phyloP scores from a whole-genome alignment of 2,888 invertebrate species.

The Andrena minutula region DNA sequence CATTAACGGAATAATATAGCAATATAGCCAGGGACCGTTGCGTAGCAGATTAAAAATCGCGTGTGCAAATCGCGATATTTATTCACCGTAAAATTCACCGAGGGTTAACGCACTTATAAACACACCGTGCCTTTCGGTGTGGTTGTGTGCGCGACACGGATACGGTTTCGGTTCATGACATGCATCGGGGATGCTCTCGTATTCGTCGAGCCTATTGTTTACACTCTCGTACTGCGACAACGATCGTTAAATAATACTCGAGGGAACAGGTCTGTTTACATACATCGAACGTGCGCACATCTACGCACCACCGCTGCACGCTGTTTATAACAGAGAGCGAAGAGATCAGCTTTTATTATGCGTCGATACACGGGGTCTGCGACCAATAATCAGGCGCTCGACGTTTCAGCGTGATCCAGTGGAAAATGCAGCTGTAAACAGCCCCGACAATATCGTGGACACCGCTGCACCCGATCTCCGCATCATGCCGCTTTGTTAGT shows the following conservation, averaged over 20 bases:
- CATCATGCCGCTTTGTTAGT: conserved; percentile 51
- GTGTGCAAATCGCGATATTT: conserved; percentile 9
- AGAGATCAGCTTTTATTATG: conserved; percentile 28
- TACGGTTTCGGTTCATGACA: conserved; percentile 50
- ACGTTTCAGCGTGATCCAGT: conserved; percentile 2
- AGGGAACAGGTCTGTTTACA: conserved; percentile 11
- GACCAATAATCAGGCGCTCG: conserved; percentile 10
- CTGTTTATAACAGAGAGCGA: conserved; percentile 2
- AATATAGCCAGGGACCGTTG: conserved; percentile 12
- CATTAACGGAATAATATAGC: conserved; percentile 7
- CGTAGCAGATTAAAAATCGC: conserved; percentile 14
- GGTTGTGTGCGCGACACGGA: conserved; percentile 14
- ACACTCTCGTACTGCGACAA: conserved; percentile 32
- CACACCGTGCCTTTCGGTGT: background rate
- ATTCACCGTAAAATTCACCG: conserved; percentile 27
- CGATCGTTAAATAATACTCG: conserved; percentile 26
- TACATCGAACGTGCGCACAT: background rate
- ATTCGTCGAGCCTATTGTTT: conserved; percentile 49
- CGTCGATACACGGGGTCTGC: background rate
- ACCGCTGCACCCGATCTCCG: conserved; percentile 14
- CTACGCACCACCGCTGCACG: background rate
- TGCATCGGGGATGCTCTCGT: conserved; percentile 25
- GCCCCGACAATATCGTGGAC: conserved; percentile 6
- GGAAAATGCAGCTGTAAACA: conserved; percentile 39
- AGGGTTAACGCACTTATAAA: conserved; percentile 53